Evolutionary conservation across 1,140 invertebrate species (phyloP).

Genomic region (Lutraria rhynchaena): DNA sequence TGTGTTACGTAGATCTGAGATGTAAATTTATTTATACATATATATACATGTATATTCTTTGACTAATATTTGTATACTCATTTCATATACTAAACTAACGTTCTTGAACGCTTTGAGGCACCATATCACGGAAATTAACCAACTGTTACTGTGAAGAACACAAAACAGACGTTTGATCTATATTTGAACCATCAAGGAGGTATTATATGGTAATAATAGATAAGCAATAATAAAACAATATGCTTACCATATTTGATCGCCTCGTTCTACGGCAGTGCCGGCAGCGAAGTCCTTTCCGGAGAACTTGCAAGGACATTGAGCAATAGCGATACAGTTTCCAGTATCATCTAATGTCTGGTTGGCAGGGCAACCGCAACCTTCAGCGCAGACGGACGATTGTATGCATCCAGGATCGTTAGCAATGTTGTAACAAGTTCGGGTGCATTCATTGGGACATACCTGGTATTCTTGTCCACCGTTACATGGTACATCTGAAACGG

Average conservation of each 20-base stretch:
- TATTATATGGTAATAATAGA: too few relatives aligned
- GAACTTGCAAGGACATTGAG: slow-evolving; percentile 89
- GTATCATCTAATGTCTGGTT: slow-evolving; percentile 88
- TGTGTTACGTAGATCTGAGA: too few relatives aligned
- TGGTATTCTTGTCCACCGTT: slow-evolving; percentile 90
- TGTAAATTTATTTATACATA: too few relatives aligned
- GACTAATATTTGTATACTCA: too few relatives aligned
- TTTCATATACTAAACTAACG: too few relatives aligned
- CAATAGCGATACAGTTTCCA: slow-evolving; percentile 89
- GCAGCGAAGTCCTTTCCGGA: slow-evolving; percentile 88
- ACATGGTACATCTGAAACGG: slow-evolving; percentile 83
- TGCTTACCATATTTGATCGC: slow-evolving; percentile 85
- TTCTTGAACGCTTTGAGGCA: too few relatives aligned
- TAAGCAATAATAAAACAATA: too few relatives aligned
- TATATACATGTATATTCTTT: too few relatives aligned
- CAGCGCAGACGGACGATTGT: slow-evolving; percentile 87
- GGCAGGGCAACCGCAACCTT: slow-evolving; percentile 93
- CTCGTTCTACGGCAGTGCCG: slow-evolving; percentile 86
- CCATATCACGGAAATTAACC: too few relatives aligned
- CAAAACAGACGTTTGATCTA: too few relatives aligned
- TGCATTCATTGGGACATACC: slow-evolving; percentile 89
- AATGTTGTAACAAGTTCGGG: slow-evolving; percentile 88
- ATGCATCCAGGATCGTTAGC: slow-evolving; percentile 83
- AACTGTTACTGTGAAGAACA: too few relatives aligned
- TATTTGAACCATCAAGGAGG: too few relatives aligned